phyloP scores from a whole-genome alignment of 2,113 vertebrate species.

The Setophaga coronata region DNA sequence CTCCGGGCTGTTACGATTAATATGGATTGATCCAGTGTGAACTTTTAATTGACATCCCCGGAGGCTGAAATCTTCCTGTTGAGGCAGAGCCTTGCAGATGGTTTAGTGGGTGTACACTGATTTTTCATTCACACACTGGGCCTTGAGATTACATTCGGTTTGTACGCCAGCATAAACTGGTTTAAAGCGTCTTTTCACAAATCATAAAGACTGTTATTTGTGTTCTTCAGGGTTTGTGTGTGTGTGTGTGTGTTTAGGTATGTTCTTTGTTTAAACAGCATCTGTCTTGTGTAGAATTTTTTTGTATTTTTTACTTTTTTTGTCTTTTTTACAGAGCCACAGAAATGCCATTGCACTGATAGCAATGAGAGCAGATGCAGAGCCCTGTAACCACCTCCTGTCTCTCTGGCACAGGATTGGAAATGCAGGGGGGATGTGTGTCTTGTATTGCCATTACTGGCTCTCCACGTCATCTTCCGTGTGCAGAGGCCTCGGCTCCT shows the following conservation, averaged over 20 bases:
- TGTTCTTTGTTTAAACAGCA: neutral
- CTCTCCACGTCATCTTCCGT: neutral
- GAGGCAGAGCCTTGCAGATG: neutral
- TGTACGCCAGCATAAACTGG: neutral
- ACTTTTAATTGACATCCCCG: accelerated
- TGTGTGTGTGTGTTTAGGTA: neutral
- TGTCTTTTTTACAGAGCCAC: neutral
- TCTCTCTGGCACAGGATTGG: neutral
- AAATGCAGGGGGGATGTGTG: accelerated
- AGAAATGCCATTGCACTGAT: neutral
- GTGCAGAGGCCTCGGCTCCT: neutral
- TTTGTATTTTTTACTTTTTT: neutral
- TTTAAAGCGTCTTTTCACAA: neutral
- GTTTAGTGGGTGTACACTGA: neutral
- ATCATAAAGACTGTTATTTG: neutral
- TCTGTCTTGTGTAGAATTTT: neutral
- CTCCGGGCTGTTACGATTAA: neutral
- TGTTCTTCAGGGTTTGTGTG: neutral
- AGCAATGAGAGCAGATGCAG: neutral
- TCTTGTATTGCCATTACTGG: neutral
- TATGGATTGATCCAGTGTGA: neutral
- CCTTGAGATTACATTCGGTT: neutral
- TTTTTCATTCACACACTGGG: neutral
- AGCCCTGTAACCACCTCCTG: neutral
- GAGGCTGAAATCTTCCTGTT: neutral